phyloP scores from a whole-genome alignment of 2,888 invertebrate species.

The Aphidius colemani region DNA sequence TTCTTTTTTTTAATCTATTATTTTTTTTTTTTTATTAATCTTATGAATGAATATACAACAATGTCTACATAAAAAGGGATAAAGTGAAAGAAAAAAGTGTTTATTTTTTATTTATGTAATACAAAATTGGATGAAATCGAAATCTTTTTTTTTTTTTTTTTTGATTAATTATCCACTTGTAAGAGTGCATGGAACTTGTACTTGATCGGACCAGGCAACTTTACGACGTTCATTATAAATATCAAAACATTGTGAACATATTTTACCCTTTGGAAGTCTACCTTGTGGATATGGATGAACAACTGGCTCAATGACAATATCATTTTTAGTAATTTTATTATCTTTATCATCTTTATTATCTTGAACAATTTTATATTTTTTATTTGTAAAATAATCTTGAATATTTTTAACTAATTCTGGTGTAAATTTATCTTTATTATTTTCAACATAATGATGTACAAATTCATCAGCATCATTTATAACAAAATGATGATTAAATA shows the following conservation, averaged over 20 bases:
- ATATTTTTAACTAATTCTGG: slow-evolving; percentile 70
- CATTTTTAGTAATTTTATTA: neutral
- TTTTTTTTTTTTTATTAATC: slow-evolving; percentile 13
- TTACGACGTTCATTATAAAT: slow-evolving; percentile 24
- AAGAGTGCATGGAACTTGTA: slow-evolving; percentile 25
- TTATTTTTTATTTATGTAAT: slow-evolving; percentile 28
- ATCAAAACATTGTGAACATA: neutral
- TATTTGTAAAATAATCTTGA: slow-evolving; percentile 70
- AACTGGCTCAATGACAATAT: too few relatives aligned
- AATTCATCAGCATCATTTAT: slow-evolving; percentile 78
- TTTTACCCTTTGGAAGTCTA: neutral
- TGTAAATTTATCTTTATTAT: slow-evolving; percentile 74
- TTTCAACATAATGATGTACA: slow-evolving; percentile 77
- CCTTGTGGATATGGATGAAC: neutral
- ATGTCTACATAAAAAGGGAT: neutral
- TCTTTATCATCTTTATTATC: slow-evolving; percentile 23
- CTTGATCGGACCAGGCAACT: slow-evolving; percentile 41
- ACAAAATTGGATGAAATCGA: slow-evolving; percentile 3
- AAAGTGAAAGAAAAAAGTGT: slow-evolving; percentile 15
- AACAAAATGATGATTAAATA: slow-evolving; percentile 77
- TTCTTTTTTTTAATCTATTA: slow-evolving; percentile 3
- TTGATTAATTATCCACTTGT: slow-evolving; percentile 13
- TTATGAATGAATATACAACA: neutral
- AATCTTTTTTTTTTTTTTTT: too few relatives aligned
- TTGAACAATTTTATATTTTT: slow-evolving; percentile 57